Base-by-base conservation (phyloP, 2,888 invertebrate genomes). In the Caenorhabditis sulstoni region DNA sequence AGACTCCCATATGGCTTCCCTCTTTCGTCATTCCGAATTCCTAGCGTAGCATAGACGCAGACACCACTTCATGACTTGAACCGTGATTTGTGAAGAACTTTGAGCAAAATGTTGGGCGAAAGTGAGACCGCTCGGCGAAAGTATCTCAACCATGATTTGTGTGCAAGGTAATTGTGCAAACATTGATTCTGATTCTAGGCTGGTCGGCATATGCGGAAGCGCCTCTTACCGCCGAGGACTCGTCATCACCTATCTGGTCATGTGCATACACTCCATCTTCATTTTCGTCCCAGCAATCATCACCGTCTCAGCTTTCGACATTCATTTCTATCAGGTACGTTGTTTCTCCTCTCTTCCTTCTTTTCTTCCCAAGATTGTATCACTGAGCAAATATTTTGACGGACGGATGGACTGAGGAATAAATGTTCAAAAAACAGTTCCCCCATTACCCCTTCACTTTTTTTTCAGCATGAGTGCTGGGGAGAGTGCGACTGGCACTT, bases 401-500 rank as follows among this genome's bases (percentile, higher is more conserved):
- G 29, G 29, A 7, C 3, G 29, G 7, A 29, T 5, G 7, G 29
- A 7, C 29, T 29, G 29, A 29, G 29, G 29, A 29, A 29, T 29
- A 29, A 7, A 29, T 29, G 29, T 52, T 39, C 49, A 53, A 47
- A 35, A 18, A 3, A 9, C n/a, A 39, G n/a, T n/a, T 57, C 39
- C 1, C 29, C 29, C 29, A 29, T 29, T 29, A 3, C 29, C 29
- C 4, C 29, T 29, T 29, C 7, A 3, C 29, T 3, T 29, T 29
- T 37, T 35, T 74, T 83, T 45, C 64, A 87, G 87, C 85, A 87
- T 49, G 85, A 87, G 68, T 88, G 88, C 52, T 88, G 82, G 81
- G 88, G 87, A 22, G 81, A 84, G 68, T 88, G 88, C 59, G 88
- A 88, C 65, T 88, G 88, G 88, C 87, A 87, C 66, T 82, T 88